Evolutionary conservation across 2,888 invertebrate genomes (phyloP).

Genomic region (Hypomecis atomaria): DNA sequence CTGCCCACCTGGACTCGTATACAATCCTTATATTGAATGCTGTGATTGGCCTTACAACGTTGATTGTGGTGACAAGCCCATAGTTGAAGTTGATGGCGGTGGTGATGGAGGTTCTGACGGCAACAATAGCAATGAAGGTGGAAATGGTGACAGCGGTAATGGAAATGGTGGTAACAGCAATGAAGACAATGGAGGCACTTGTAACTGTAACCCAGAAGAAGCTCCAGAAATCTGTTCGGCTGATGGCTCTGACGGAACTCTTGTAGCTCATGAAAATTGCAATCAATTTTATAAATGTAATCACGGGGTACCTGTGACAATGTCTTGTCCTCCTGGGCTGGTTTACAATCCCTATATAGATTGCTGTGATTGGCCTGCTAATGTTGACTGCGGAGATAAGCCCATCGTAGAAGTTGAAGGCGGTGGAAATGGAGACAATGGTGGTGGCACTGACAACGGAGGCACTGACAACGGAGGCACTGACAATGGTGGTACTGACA

Average conservation of each 20-base stretch:
- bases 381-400: conserved; percentile 41
- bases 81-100: conserved; percentile 38
- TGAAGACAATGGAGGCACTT: conserved; percentile 27
- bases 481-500: conserved; percentile 3
- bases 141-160: conserved; percentile 3
- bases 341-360: conserved; percentile 39
- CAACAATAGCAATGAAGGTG: conserved; percentile 14
- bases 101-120: conserved; percentile 6
- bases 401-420: conserved; percentile 18
- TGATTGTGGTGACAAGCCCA: conserved; percentile 52
- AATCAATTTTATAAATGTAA: conserved; percentile 46
- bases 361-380: conserved; percentile 43
- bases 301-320: conserved; percentile 37
- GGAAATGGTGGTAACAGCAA: conserved; percentile 10
- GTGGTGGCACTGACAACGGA: conserved; percentile 12
- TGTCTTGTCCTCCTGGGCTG: conserved; percentile 36
- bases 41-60: conserved; percentile 61
- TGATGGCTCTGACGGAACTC: conserved; percentile 36
- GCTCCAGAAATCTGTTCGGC: conserved; percentile 51
- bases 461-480: no score
- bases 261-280: conserved; percentile 45
- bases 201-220: conserved; percentile 47
- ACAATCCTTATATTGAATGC: conserved; percentile 48
- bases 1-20: conserved; percentile 49
- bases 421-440: conserved; percentile 12